Evolutionary conservation across 92 coral and sea anemone genomes (phyloP).

Genomic region (Palythoa grandiflora): DNA sequence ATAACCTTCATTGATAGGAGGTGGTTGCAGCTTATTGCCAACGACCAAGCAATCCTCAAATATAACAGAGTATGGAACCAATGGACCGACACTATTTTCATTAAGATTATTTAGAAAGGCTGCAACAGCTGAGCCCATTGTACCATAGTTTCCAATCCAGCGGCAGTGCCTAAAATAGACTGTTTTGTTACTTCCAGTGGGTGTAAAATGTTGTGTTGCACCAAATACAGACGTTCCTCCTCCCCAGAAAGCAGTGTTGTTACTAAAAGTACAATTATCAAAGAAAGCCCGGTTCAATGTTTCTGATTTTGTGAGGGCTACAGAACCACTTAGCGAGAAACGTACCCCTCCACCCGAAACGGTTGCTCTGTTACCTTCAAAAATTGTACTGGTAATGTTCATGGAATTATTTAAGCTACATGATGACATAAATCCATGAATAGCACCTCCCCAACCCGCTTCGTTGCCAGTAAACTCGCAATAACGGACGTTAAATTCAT

Average conservation of each 20-base stretch:
- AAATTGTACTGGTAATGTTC: conserved; percentile 40
- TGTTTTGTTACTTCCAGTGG: conserved; percentile 10
- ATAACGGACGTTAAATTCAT: conserved; percentile 57
- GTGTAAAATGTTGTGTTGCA: conserved; percentile 51
- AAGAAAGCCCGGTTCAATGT: conserved; percentile 37
- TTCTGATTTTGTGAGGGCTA: background rate
- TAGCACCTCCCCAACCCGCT: conserved; percentile 91
- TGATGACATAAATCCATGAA: conserved; percentile 58
- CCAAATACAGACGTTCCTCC: conserved; percentile 76
- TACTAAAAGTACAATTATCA: conserved; percentile 39
- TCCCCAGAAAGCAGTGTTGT: conserved; percentile 70
- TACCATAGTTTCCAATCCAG: conserved; percentile 69
- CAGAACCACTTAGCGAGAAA: conserved; percentile 45
- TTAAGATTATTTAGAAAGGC: conserved; percentile 74
- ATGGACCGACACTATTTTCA: conserved; percentile 81
- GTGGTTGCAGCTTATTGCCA: background rate
- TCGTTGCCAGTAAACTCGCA: conserved; percentile 62
- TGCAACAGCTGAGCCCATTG: conserved; percentile 85
- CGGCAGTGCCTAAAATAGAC: conserved; percentile 58
- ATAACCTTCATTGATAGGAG: conserved; percentile 4
- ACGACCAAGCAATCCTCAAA: conserved; percentile 65
- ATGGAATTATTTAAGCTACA: conserved; percentile 48
- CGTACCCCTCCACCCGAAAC: conserved; percentile 86
- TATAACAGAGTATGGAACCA: conserved; percentile 63
- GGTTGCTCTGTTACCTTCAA: conserved; percentile 57